Evolutionary conservation across 2,888 invertebrate genomes (phyloP).

Genomic region (Exocentrus adspersus): DNA sequence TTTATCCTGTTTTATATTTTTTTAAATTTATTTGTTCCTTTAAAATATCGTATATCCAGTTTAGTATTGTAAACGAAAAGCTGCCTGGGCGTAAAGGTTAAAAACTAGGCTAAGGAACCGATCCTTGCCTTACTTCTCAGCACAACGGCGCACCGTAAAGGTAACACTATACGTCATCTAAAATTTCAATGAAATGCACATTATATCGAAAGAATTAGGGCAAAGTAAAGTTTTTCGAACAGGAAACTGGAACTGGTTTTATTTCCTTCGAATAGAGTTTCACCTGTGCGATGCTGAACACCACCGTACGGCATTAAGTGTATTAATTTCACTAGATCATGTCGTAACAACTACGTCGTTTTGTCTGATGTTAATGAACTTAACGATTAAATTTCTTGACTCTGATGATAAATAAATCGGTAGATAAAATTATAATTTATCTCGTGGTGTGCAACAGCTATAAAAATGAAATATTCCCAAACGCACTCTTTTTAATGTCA

Average conservation of each 20-base stretch:
- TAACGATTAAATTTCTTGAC: constrained; percentile 12
- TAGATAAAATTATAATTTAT: not conserved
- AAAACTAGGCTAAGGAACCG: constrained; percentile 19
- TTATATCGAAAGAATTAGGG: constrained; percentile 45
- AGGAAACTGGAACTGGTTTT: constrained; percentile 50
- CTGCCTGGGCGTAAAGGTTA: not conserved
- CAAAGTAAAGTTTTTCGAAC: constrained; percentile 46
- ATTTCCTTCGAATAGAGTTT: constrained; percentile 46
- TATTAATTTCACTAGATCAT: constrained; percentile 44
- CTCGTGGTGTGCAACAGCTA: not conserved
- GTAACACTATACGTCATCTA: constrained; percentile 33
- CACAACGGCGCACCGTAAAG: constrained; percentile 27
- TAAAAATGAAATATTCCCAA: not conserved
- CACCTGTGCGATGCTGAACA: constrained; percentile 44
- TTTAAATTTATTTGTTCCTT: no score
- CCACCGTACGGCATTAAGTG: constrained; percentile 17
- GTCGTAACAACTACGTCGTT: constrained; percentile 27
- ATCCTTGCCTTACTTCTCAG: constrained; percentile 5
- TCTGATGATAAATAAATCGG: not conserved
- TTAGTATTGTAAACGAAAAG: not conserved
- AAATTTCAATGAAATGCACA: constrained; percentile 39
- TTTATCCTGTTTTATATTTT: no score
- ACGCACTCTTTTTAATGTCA: not conserved
- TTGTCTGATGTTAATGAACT: constrained; percentile 30
- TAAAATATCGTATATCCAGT: not conserved